These are phyloP conservation scores for Melitaea athalia DNA, from an alignment of 2,888 invertebrate genomes.

Conservation along the genomic window DNA sequence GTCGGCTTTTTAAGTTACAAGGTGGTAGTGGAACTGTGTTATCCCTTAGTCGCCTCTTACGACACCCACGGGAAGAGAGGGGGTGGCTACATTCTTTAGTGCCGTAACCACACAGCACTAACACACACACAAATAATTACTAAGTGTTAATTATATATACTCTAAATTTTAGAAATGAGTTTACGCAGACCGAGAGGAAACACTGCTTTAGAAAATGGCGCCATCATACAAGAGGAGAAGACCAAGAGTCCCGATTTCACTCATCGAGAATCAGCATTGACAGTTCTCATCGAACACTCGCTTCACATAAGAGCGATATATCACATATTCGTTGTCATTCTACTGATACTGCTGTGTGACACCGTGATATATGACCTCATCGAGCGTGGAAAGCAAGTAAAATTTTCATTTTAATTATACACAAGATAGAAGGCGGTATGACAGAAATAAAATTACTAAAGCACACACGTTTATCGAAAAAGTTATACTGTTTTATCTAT, in stretches of 20 bases:
- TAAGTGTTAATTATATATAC: background rate
- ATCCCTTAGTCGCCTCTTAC: too few species aligned
- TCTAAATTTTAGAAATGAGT: slow-evolving; percentile 33
- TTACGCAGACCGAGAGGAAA: slow-evolving; percentile 44
- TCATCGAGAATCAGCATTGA: slow-evolving; percentile 90
- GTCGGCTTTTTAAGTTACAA: too few species aligned
- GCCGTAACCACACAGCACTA: too few species aligned
- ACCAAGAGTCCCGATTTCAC: slow-evolving; percentile 76
- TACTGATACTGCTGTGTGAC: slow-evolving; percentile 87
- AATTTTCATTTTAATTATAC: slow-evolving; percentile 29
- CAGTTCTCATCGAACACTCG: slow-evolving; percentile 87
- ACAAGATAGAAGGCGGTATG: too few species aligned
- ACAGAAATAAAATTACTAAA: too few species aligned
- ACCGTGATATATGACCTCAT: slow-evolving; percentile 88
- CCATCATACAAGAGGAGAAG: slow-evolving; percentile 45
- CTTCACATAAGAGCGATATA: slow-evolving; percentile 92
- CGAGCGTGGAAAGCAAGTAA: slow-evolving; percentile 88
- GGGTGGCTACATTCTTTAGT: too few species aligned
- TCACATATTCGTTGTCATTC: slow-evolving; percentile 90
- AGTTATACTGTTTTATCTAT: too few species aligned
- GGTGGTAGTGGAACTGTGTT: too few species aligned
- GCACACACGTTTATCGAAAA: too few species aligned
- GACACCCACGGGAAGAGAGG: too few species aligned
- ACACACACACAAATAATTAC: background rate
- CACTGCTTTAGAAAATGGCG: slow-evolving; percentile 48